phyloP scores from a whole-genome alignment of 2,888 invertebrate species.

The Hypomecis punctinalis region DNA sequence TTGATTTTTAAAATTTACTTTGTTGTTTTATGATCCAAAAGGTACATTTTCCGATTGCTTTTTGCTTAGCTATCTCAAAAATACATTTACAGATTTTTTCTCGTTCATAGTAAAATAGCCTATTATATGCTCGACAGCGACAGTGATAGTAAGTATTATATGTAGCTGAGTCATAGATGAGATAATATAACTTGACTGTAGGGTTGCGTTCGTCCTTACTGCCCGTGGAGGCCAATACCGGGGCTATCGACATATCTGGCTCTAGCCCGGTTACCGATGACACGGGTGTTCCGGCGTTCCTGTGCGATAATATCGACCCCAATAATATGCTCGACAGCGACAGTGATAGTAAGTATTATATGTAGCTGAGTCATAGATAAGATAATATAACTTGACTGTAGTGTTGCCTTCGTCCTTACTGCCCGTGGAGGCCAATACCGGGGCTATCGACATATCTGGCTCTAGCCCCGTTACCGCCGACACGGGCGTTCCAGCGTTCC shows the following conservation, averaged over 20 bases:
- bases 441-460: conserved; percentile 67
- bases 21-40: too few species aligned
- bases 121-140: conserved; percentile 83
- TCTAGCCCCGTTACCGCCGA: conserved; percentile 64
- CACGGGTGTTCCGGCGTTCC: conserved; percentile 84
- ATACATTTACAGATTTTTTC: too few species aligned
- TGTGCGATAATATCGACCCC: conserved; percentile 85
- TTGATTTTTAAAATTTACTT: too few species aligned
- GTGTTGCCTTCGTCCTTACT: too few species aligned
- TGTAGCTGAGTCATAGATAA: too few species aligned
- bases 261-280: conserved; percentile 65
- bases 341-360: conserved; percentile 71
- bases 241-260: conserved; percentile 71
- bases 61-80: too few species aligned
- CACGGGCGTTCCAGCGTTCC: conserved; percentile 84
- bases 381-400: too few species aligned
- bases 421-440: too few species aligned
- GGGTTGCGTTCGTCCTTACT: conserved; percentile 70
- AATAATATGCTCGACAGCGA: conserved; percentile 83
- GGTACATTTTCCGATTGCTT: too few species aligned
- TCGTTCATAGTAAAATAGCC: too few species aligned
- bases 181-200: too few species aligned
- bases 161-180: too few species aligned
- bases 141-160: conserved; percentile 65
- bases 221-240: conserved; percentile 53